Base-by-base conservation (phyloP, 2,888 invertebrate genomes). In the Catotricha subobsoleta region DNA sequence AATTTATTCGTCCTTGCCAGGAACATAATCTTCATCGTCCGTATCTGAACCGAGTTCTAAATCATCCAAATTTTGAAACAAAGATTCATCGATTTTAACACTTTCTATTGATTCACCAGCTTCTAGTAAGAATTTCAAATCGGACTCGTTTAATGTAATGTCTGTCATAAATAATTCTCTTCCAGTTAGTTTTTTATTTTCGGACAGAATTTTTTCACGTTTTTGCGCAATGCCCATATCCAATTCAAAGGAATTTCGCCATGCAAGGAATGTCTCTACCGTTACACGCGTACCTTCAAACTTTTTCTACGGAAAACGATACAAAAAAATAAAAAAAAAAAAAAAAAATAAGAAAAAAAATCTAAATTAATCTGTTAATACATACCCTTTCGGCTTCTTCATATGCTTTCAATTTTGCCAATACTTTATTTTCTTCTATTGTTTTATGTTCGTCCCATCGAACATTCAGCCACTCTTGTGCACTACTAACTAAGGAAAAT, bases 271-370 rank as follows among this genome's bases (percentile, higher is more conserved):
- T 7, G 88, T 80, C 64, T 98, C 97, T 1, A 95, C 88, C 3
- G 90, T 84, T 0, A 97, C 97, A 51, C 82, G 68, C 0, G 94
- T 95, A 12, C 95, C 97, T 66, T 94, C 92, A 66, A 94, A 91
- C 54, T 81, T 75, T 78, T 87, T 88, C 77, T 86, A n/a, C n/a
- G 64, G 5, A 3, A 29, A 12, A 29, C 4, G 29, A 29, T 9
- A 29, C 12, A 4, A 13, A 12, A 5, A 29, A n/a, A n/a, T 7
- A 3, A 13, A 13, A 16, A 5, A 9, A 12, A 13, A 30, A 3
- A 16, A 30, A 15, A 13, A 12, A 13, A 8, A 10, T 20, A 27
- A 23, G 19, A 25, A 19, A 18, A 39, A 31, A 13, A 13, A 31
- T 9, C 13, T 4, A 31, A 29, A 10, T 10, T 29, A 30, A 30